Evolutionary conservation across 2,888 invertebrate species (phyloP), one percentile per base, ranked within the genome.

Genomic region (Adelognathus sp.): DNA sequence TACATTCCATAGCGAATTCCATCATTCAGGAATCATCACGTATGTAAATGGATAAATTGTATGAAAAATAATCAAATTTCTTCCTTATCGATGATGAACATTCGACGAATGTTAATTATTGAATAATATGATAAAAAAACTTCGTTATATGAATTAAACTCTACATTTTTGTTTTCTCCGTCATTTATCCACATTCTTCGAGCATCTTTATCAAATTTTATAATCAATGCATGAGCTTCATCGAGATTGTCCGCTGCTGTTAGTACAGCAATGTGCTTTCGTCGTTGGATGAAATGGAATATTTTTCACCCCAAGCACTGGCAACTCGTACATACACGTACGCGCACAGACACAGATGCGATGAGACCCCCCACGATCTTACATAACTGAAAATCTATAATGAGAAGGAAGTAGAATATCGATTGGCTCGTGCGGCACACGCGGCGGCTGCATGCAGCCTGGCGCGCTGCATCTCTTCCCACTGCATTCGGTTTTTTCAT

Each of bases 321-420:
- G 31, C 16, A 6, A 6, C 18, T 3, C 33, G 60, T 24, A 36
- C 21, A 29, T 14, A 9, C 7, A 16, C 16, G 41, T 27, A 61
- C 16, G 14, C 21, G 21, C 14, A 18, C 33, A 9, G 33, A 18
- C 6, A 16, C n/a, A 1, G 16, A 33, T 33, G 29, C 31, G 21
- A 36, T 36, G 3, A 31, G 36, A 58, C 18, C 11, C n/a, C 27
- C 60, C 36, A 66, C 46, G 58, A 64, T 75, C 60, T 79, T 79
- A 71, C 71, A 79, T 79, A 79, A 79, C 79, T 71, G 71, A 71
- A 74, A 75, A 74, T 73, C 69, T 71, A 75, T 75, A 79, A 79
- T 79, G 79, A 79, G 79, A 75, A 79, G 79, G 79, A 79, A 79
- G 79, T 79, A 66, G 75, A 75, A 75, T 79, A 79, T 79, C 75